These are phyloP conservation scores for Eriocheir sinensis DNA, from an alignment of 1,140 invertebrate species.

Conservation along the genomic window DNA sequence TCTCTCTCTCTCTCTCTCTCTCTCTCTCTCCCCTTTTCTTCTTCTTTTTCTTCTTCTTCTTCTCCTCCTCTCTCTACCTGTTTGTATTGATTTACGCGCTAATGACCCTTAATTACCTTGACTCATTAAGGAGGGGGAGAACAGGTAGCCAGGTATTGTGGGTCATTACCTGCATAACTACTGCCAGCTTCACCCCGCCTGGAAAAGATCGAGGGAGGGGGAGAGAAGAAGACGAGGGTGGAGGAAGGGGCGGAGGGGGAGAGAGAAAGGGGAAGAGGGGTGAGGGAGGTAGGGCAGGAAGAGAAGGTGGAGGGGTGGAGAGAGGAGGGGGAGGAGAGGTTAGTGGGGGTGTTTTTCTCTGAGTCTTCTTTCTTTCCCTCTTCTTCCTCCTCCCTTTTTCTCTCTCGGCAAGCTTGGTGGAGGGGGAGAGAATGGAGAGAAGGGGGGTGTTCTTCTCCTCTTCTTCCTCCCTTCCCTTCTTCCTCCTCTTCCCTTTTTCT, in stretches of 20 bases:
- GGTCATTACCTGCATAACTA: neutral
- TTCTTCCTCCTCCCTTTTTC: neutral
- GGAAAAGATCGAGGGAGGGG: no score
- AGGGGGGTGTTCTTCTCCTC: neutral
- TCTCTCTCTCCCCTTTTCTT: slow-evolving; percentile 15
- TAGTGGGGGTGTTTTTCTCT: no score
- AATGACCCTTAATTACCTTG: neutral
- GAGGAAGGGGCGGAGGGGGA: no score
- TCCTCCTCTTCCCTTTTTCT: neutral
- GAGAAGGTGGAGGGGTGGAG: no score
- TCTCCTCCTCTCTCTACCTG: neutral
- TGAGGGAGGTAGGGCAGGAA: no score
- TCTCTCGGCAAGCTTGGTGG: no score
- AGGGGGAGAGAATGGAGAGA: no score
- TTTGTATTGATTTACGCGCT: neutral
- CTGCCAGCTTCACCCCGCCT: neutral
- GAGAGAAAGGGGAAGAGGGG: no score
- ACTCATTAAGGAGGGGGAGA: neutral
- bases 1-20: slow-evolving; percentile 38
- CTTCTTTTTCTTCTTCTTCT: neutral
- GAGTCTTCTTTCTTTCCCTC: neutral
- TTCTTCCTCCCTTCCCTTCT: neutral
- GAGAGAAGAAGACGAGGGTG: no score
- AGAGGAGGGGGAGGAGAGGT: no score
- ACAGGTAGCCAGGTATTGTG: neutral